Base-by-base conservation (phyloP, 2,888 invertebrate species). In the Anodontia alba region DNA sequence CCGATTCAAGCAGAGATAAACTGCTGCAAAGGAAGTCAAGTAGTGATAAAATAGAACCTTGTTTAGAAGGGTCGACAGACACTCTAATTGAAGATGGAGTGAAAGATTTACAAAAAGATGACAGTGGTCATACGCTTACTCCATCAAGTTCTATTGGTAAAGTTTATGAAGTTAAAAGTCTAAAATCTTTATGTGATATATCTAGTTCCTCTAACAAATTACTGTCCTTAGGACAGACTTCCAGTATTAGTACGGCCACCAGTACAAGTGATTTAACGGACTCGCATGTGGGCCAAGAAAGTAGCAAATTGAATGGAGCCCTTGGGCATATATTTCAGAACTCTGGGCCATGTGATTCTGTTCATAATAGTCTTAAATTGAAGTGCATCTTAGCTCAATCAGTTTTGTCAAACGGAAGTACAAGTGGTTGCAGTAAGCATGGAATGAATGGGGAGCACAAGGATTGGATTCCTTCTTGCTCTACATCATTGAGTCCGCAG, bases 21-120 rank as follows among this genome's bases (percentile, higher is more conserved):
- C 49, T 74, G 26, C 72, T 76, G 42, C 38, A 85, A 80, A 67
- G 81, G 71, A 76, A 73, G 33, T 54, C 71, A 70, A 79, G 54
- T 96, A 79, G 73, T 78, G 82, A 76, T 71, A 67, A 74, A 42
- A 51, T 69, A 38, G 81, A 78, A 15, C 78, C 82, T 51, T 85
- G 89, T 2, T 84, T 95, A 74, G 96, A 95, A 84, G 95, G 95
- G 90, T 96, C 96, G 3, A 96, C 96, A 3, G 96, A 96, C 87
- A 96, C 96, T 2, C 91, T 96, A 51, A 95, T 88, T 0, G 89
- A 88, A 36, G 87, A 87, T 17, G 62, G 62, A 10, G 20, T 33
- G 20, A 62, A 62, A 62, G 62, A 62, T 17, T 17, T 62, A 62
- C 62, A 62, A 62, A 62, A 62, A 46, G 80, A 80, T 33, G 71